Percentiles rank a stretch among this genome's conserved stretches.
Evolutionary conservation across 2,888 invertebrate genomes (phyloP).

Genomic region (Tachystola acroxantha): DNA sequence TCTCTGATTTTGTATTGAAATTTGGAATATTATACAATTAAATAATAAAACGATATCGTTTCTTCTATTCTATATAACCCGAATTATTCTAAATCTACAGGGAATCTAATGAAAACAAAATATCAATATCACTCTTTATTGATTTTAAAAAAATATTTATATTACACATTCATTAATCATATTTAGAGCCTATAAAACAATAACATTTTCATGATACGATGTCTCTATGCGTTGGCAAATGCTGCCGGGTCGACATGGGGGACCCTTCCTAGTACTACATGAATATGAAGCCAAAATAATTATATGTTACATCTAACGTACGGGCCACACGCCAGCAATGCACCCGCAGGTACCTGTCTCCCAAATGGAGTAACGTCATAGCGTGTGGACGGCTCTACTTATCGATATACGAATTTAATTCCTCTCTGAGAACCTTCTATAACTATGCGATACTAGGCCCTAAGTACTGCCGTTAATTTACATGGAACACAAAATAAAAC

Average conservation of each 20-base stretch:
- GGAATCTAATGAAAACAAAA: constrained; percentile 25
- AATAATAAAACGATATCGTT: constrained; percentile 8
- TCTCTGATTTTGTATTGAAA: constrained; percentile 31
- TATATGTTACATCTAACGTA: constrained; percentile 51
- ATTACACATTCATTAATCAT: constrained; percentile 73
- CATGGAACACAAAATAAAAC: constrained; percentile 41
- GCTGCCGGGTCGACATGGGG: constrained; percentile 14
- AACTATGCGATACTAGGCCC: constrained; percentile 51
- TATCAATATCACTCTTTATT: constrained; percentile 76
- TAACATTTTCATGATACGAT: constrained; percentile 55
- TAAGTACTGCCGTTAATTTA: constrained; percentile 57
- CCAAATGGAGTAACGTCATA: neutral
- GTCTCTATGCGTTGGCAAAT: constrained; percentile 39
- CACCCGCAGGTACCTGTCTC: too few species aligned
- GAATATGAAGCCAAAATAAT: constrained; percentile 64
- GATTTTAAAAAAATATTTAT: constrained; percentile 77
- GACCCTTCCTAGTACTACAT: constrained; percentile 28
- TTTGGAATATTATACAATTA: constrained; percentile 29
- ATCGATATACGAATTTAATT: constrained; percentile 45
- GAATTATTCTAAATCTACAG: too few species aligned
- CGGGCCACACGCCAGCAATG: constrained; percentile 17
- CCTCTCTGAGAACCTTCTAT: constrained; percentile 36
- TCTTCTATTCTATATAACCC: neutral
- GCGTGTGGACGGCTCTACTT: constrained; percentile 13
- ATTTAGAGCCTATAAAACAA: constrained; percentile 67